These are phyloP conservation scores for Antheraea pernyi DNA, from an alignment of 1,140 invertebrate genomes.

Conservation along the genomic window DNA sequence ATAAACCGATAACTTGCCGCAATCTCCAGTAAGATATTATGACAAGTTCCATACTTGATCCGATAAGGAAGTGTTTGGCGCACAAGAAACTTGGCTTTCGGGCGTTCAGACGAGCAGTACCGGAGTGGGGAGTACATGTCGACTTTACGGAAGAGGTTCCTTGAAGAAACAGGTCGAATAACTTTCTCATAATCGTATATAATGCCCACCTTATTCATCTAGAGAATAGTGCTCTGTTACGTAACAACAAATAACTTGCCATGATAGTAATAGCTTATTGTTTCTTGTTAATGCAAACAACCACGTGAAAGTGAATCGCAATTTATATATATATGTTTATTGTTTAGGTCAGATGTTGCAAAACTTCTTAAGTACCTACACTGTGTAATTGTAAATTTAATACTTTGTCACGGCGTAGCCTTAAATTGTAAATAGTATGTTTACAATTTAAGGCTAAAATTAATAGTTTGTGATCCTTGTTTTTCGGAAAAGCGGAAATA, in stretches of 20 bases:
- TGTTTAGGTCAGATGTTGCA: too few relatives aligned
- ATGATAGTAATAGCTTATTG: constrained; percentile 2
- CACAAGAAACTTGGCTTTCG: constrained; percentile 19
- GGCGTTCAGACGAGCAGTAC: background rate
- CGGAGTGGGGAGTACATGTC: background rate
- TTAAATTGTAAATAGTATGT: too few relatives aligned
- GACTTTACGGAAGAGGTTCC: constrained; percentile 33
- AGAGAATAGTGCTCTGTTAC: constrained; percentile 29
- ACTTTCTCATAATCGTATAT: constrained; percentile 34
- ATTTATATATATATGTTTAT: too few relatives aligned
- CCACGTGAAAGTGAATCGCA: too few relatives aligned
- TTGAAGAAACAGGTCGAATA: constrained; percentile 33
- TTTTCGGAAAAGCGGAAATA: too few relatives aligned
- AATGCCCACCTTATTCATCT: constrained; percentile 27
- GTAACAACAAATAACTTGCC: constrained; percentile 24
- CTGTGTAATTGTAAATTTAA: too few relatives aligned
- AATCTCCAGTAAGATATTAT: constrained; percentile 5
- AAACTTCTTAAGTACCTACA: too few relatives aligned
- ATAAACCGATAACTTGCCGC: too few relatives aligned
- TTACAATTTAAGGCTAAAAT: too few relatives aligned
- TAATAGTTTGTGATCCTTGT: too few relatives aligned
- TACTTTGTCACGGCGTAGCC: too few relatives aligned
- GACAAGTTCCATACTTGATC: constrained; percentile 19
- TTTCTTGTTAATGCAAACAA: background rate
- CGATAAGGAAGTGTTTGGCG: constrained; percentile 25